Evolutionary conservation across 2,113 vertebrate species (phyloP).

Genomic region (Erythrolamprus reginae): DNA sequence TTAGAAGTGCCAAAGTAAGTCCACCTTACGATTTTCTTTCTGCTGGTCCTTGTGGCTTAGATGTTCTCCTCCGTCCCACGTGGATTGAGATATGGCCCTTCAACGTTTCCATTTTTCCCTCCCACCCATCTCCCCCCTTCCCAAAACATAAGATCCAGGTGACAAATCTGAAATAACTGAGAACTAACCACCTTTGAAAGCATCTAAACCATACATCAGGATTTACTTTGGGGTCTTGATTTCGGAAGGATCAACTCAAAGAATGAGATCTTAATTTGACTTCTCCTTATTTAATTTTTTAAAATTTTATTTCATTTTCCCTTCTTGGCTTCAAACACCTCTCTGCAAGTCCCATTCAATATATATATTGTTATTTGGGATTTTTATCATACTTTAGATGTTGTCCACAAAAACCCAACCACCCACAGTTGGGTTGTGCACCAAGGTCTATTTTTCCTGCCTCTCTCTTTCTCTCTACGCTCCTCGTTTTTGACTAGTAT

Average conservation of each 20-base stretch:
- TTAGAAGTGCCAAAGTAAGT: not conserved
- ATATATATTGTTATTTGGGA: not conserved
- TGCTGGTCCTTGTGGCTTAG: slow-evolving; percentile 5
- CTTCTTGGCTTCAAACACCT: slow-evolving; percentile 23
- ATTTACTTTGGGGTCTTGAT: slow-evolving; percentile 44
- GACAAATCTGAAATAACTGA: slow-evolving; percentile 21
- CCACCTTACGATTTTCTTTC: slow-evolving; percentile 6
- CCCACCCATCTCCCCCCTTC: not conserved
- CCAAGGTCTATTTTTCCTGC: not conserved
- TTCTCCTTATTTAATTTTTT: not conserved
- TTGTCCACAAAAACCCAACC: not conserved
- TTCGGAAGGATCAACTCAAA: slow-evolving; percentile 29
- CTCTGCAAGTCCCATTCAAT: not conserved
- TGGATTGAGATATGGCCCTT: not conserved
- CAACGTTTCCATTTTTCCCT: not conserved
- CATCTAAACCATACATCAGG: slow-evolving; percentile 35
- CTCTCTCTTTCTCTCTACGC: not conserved
- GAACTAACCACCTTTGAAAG: slow-evolving; percentile 24
- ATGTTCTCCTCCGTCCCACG: not conserved
- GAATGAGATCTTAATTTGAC: slow-evolving; percentile 21
- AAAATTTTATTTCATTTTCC: slow-evolving; percentile 2
- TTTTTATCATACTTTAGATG: slow-evolving; percentile 13
- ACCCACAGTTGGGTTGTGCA: not conserved
- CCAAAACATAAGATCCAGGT: slow-evolving; percentile 19
- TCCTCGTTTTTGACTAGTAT: slow-evolving; percentile 22